Evolutionary conservation across 2,113 vertebrate genomes (phyloP).

Genomic region (Addax nasomaculatus): DNA sequence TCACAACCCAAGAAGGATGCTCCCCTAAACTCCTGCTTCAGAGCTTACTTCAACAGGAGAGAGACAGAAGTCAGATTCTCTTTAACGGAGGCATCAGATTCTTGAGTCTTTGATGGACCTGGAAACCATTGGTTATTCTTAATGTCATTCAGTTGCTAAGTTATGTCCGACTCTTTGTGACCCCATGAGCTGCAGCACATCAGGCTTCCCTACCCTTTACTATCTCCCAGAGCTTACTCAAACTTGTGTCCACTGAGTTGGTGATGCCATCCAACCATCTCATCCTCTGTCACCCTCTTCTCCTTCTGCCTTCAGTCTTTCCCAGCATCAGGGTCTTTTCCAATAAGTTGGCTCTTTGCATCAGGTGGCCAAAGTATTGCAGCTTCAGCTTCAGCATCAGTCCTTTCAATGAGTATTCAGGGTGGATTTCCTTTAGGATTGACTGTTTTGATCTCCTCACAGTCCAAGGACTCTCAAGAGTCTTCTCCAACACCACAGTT

Average conservation of each 20-base stretch:
- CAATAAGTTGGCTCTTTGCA: background rate
- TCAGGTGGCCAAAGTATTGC: background rate
- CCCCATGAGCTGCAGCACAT: background rate
- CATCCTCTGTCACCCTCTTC: background rate
- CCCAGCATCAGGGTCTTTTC: background rate
- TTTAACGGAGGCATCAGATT: background rate
- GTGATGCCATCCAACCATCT: background rate
- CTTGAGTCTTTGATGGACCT: background rate
- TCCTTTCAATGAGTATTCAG: background rate
- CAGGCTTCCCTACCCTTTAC: background rate
- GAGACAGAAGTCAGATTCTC: background rate
- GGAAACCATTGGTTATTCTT: background rate
- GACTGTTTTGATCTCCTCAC: background rate
- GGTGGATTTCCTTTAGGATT: background rate
- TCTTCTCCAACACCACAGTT: background rate
- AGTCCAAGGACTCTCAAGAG: background rate
- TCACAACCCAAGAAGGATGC: background rate
- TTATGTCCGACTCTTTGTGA: background rate
- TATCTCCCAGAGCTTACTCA: background rate
- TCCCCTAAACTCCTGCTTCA: background rate
- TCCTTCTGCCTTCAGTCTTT: background rate
- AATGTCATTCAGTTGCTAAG: background rate
- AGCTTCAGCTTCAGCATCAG: background rate
- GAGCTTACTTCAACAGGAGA: background rate
- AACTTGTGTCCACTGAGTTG: background rate